Evolutionary conservation across 2,888 invertebrate genomes (phyloP), one percentile per base, ranked within the genome.

Genomic region (Drosophila siamana): DNA sequence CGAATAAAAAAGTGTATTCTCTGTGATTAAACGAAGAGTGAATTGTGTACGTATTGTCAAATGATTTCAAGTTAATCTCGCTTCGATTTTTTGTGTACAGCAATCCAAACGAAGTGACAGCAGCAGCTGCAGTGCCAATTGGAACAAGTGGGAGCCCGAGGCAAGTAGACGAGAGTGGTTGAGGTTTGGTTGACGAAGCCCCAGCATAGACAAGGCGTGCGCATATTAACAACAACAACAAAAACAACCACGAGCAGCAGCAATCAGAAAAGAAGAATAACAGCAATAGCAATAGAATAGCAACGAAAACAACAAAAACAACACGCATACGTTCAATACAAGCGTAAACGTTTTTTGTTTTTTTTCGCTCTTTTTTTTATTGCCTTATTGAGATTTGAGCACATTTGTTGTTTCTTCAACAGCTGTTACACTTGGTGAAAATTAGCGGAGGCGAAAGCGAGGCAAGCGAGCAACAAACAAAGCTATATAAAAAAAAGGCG

Each of bases 361-460:
- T 33, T 11, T 33, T 33, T 33, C n/a, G 33, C 33, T 33, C 11
- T 48, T 41, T 43, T 46, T 46, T 70, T 68, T 78, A 76, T 84
- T 86, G 68, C 85, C 85, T 84, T 86, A 66, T 84, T 81, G 70
- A 81, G 83, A 79, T 78, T 83, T 80, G 67, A 80, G 77, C 82
- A 82, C 63, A 71, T 79, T 79, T 69, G 60, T 65, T 64, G 43
- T 74, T 70, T 86, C 59, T 69, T 73, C 48, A 83, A 83, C 83
- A 84, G 86, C 83, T 84, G 83, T 81, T 84, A 84, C 71, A 73
- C 41, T 71, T 50, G 57, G 43, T 74, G 57, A 78, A 74, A 65
- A 78, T 74, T 67, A 64, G 70, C 77, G 60, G 56, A 71, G 71
- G 73, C 72, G 57, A 54, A 51, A 63, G 48, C 40, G 56, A 63